phyloP scores from a whole-genome alignment of 2,797 vertebrate species.

The Falco peregrinus region DNA sequence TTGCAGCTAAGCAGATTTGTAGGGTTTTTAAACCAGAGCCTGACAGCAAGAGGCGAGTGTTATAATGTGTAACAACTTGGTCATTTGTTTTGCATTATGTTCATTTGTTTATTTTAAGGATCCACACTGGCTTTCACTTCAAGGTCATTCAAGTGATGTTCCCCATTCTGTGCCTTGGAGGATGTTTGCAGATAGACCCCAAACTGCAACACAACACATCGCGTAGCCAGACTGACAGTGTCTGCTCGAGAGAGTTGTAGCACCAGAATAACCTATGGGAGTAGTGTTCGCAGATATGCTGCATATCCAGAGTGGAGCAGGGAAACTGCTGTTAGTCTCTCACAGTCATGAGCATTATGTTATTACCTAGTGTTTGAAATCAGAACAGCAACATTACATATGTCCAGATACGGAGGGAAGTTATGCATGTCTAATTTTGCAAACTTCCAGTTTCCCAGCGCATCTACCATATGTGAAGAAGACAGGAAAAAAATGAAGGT shows the following conservation, averaged over 20 bases:
- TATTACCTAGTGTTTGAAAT: constrained; percentile 20
- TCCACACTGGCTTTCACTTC: constrained; percentile 38
- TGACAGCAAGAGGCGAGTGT: neutral
- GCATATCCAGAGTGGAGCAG: neutral
- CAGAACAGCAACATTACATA: neutral
- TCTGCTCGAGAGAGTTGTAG: constrained; percentile 28
- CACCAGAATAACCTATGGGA: constrained; percentile 3
- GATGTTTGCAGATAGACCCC: constrained; percentile 21
- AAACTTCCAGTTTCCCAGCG: neutral
- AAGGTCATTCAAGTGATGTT: constrained; percentile 22
- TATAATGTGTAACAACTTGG: neutral
- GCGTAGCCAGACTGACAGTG: neutral
- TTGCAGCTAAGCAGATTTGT: neutral
- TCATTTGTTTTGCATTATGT: constrained; percentile 13
- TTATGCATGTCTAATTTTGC: neutral
- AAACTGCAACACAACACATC: neutral
- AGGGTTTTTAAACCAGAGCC: neutral
- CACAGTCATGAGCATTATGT: neutral
- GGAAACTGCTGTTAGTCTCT: constrained; percentile 11
- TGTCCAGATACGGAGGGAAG: neutral
- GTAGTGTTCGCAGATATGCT: constrained; percentile 13
- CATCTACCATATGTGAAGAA: constrained; percentile 27
- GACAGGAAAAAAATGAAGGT: neutral
- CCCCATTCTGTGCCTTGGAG: neutral
- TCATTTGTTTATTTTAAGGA: constrained; percentile 32